phyloP scores from a whole-genome alignment of 2,113 vertebrate genomes.

The Synodontis membranacea region DNA sequence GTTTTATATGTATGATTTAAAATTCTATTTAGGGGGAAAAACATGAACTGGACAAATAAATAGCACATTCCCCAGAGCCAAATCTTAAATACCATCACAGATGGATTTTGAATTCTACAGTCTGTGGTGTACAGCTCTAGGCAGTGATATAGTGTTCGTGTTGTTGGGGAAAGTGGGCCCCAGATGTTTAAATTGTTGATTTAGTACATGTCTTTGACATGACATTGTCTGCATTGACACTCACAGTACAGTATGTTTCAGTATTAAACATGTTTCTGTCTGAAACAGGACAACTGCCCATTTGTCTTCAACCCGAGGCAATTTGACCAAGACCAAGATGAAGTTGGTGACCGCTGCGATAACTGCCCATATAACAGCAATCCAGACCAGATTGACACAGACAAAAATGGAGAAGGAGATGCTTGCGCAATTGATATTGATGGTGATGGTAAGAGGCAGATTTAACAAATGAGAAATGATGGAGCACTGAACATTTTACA shows the following conservation, averaged over 20 bases:
- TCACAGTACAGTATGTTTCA: background rate
- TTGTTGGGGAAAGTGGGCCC: background rate
- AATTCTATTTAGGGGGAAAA: conserved; percentile 61
- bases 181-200: conserved; percentile 28
- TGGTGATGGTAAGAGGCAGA: conserved; percentile 83
- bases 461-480: background rate
- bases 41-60: conserved; percentile 60
- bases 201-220: background rate
- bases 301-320: conserved; percentile 94
- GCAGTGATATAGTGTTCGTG: conserved; percentile 17
- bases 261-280: conserved; percentile 19
- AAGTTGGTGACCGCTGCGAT: conserved; percentile 93
- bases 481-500: too few species aligned
- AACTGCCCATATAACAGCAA: conserved; percentile 96
- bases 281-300: conserved; percentile 89
- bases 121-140: conserved; percentile 22
- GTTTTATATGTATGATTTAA: conserved; percentile 61
- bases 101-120: conserved; percentile 2
- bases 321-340: conserved; percentile 92
- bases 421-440: conserved; percentile 95
- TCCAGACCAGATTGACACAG: conserved; percentile 93
- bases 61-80: conserved; percentile 53
- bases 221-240: background rate
- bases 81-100: conserved; percentile 57
- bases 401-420: conserved; percentile 94